Conservation (phyloP, 2,888 invertebrate species). For the Drosophila demipolita region DNA sequence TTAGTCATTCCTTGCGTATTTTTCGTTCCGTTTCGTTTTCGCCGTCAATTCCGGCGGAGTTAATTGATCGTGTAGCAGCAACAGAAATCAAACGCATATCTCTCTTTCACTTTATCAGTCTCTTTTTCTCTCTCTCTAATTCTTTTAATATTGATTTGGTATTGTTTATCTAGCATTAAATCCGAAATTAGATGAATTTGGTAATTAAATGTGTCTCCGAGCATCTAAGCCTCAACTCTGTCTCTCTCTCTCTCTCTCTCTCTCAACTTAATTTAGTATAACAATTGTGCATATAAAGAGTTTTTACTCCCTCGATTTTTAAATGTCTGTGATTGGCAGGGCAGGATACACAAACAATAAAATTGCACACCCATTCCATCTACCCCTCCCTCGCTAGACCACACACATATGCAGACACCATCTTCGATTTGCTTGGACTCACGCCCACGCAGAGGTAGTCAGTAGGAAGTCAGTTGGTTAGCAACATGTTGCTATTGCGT, state of each 20-base stretch:
- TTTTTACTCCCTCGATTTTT: neutral
- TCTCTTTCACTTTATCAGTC: neutral
- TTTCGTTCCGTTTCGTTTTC: conserved; percentile 8
- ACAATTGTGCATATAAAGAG: neutral
- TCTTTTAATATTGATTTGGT: neutral
- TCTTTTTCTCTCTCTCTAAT: neutral
- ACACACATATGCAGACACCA: conserved; percentile 3
- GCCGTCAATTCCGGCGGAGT: conserved; percentile 16
- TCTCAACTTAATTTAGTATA: neutral
- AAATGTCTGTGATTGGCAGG: conserved; percentile 49
- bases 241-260: neutral
- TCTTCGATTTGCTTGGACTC: conserved; percentile 38
- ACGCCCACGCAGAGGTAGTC: conserved; percentile 58
- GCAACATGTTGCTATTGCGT: conserved; percentile 14
- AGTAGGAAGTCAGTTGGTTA: conserved; percentile 34
- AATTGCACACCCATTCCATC: conserved; percentile 7
- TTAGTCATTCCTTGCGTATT: conserved; percentile 47
- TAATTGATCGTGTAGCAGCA: conserved; percentile 55
- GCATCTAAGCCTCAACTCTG: neutral
- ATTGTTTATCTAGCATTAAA: neutral
- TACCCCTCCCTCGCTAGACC: neutral
- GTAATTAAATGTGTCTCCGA: neutral
- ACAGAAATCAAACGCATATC: conserved; percentile 1
- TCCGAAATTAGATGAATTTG: neutral
- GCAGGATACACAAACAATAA: conserved; percentile 39